These are phyloP conservation scores for Pelecanoides urinatrix DNA, from an alignment of 2,113 vertebrate species.

Conservation along the genomic window DNA sequence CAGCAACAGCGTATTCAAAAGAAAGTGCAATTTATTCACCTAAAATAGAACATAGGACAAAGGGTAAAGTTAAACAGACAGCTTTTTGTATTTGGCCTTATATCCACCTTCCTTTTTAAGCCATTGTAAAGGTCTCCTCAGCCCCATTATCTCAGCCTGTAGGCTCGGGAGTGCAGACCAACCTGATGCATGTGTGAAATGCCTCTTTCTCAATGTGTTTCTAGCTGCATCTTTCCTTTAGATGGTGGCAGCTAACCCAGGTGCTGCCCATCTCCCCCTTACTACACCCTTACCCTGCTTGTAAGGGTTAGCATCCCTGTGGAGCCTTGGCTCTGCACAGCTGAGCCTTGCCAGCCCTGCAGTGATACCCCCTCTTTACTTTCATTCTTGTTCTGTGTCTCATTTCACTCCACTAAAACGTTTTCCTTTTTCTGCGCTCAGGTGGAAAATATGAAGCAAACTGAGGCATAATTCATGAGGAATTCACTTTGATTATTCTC, in stretches of 20 bases:
- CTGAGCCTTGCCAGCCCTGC: not conserved
- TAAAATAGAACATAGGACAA: not conserved
- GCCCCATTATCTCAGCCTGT: not conserved
- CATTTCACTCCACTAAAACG: not conserved
- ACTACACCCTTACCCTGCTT: not conserved
- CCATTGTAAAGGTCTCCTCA: not conserved
- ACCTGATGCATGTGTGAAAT: not conserved
- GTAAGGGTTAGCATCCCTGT: not conserved
- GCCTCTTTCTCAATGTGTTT: not conserved
- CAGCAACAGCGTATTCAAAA: not conserved
- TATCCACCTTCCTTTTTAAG: not conserved
- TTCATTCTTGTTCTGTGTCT: not conserved
- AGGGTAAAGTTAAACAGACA: not conserved
- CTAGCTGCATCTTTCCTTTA: not conserved
- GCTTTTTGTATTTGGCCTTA: not conserved
- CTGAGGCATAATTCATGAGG: not conserved
- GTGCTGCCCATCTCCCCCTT: not conserved
- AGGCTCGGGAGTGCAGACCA: accelerated
- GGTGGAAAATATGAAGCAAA: not conserved
- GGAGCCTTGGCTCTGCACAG: not conserved
- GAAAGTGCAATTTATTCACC: not conserved
- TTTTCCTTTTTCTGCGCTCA: not conserved
- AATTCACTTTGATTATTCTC: not conserved
- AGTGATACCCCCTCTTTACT: accelerated
- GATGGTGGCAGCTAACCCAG: not conserved